These are phyloP conservation scores for Dicerorhinus sumatrensis DNA, from an alignment of 2,113 vertebrate species.

Conservation along the genomic window DNA sequence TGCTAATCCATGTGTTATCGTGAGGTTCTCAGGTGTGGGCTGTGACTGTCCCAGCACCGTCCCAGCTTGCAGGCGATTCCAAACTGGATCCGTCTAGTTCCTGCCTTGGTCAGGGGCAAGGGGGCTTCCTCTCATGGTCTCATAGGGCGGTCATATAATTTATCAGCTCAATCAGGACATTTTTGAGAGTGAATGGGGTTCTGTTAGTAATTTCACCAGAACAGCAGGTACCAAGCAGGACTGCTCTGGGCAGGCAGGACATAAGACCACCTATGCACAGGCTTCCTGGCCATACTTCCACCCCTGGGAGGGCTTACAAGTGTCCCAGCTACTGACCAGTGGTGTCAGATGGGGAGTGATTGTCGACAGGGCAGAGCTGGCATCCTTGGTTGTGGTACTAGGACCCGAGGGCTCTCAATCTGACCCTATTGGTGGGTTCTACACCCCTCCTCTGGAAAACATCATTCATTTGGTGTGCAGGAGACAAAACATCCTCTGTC, in stretches of 20 bases:
- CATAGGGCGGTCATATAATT: accelerated
- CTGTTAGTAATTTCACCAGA: not conserved
- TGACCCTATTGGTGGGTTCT: not conserved
- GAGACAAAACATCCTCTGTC: not conserved
- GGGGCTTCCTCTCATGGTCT: accelerated
- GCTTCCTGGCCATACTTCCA: accelerated
- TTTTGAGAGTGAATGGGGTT: not conserved
- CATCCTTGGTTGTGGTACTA: not conserved
- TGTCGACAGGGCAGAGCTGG: not conserved
- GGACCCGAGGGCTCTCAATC: accelerated
- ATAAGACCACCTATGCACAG: accelerated
- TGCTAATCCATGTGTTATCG: accelerated
- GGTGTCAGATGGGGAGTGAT: not conserved
- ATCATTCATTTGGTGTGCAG: no score
- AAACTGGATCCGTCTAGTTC: accelerated
- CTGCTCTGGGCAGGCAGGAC: no score
- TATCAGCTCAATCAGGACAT: accelerated
- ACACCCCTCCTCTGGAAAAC: not conserved
- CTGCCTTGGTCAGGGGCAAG: not conserved
- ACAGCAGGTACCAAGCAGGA: no score
- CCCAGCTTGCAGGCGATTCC: accelerated
- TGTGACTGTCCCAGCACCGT: accelerated
- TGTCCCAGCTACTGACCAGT: no score
- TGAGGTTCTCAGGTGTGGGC: accelerated
- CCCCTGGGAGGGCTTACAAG: accelerated